Percentiles rank a stretch among this genome's conserved stretches.
These are phyloP conservation scores for Neelides folsomi DNA, from an alignment of 2,888 invertebrate genomes.

Conservation along the genomic window DNA sequence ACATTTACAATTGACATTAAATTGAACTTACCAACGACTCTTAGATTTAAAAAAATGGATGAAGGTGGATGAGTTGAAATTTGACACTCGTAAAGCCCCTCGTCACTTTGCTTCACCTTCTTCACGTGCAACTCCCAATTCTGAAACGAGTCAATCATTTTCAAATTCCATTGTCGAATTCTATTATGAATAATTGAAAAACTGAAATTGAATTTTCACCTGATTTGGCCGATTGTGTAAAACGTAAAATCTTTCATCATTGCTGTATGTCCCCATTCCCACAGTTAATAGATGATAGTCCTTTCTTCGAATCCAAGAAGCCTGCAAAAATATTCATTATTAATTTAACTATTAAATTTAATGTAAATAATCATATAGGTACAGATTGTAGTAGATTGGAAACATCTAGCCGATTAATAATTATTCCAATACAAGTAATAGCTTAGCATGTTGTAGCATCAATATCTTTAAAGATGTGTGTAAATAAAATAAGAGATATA, in stretches of 20 bases:
- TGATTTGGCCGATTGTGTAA: slow-evolving; percentile 75
- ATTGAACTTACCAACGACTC: slow-evolving; percentile 77
- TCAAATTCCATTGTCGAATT: background rate
- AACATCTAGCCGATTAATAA: too few species aligned
- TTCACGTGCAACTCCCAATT: slow-evolving; percentile 86
- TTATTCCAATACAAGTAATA: too few species aligned
- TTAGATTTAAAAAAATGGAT: slow-evolving; percentile 70
- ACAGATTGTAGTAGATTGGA: too few species aligned
- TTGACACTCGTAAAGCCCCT: slow-evolving; percentile 78
- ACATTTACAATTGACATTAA: too few species aligned
- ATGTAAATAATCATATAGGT: too few species aligned
- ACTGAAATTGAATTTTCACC: slow-evolving; percentile 42
- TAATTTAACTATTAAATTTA: background rate
- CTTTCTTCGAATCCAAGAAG: slow-evolving; percentile 46
- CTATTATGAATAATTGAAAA: background rate
- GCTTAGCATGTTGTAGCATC: too few species aligned
- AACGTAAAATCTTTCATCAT: slow-evolving; percentile 75
- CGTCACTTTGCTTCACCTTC: slow-evolving; percentile 72
- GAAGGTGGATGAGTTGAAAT: slow-evolving; percentile 82
- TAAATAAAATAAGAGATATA: background rate
- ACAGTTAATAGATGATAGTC: slow-evolving; percentile 76
- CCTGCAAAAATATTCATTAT: slow-evolving; percentile 30
- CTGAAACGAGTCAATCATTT: slow-evolving; percentile 39
- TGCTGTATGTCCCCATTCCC: slow-evolving; percentile 73
- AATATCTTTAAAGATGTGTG: too few species aligned